Percentiles rank a stretch among this genome's conserved stretches.
These are phyloP conservation scores for Vollenhovia emeryi DNA, from an alignment of 1,140 invertebrate genomes.

Conservation along the genomic window DNA sequence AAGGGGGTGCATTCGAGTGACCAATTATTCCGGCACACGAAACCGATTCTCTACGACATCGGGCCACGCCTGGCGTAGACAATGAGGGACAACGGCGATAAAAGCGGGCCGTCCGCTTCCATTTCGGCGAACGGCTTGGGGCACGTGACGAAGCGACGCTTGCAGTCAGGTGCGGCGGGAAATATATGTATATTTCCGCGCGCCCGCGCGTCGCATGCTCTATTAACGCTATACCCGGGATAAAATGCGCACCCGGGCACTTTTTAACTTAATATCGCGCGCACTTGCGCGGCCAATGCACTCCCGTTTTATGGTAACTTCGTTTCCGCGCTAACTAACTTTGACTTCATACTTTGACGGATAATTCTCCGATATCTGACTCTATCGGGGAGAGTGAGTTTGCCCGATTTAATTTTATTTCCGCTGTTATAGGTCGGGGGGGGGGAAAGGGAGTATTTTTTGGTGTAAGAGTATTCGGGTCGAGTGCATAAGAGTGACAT, in stretches of 20 bases:
- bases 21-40: constrained; percentile 71
- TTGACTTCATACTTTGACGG: constrained; percentile 23
- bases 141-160: constrained; percentile 22
- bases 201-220: not conserved
- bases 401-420: not conserved
- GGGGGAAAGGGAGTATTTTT: not conserved
- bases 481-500: not conserved
- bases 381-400: not conserved
- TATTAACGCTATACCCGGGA: constrained; percentile 10
- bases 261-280: constrained; percentile 48
- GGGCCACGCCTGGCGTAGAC: constrained; percentile 21
- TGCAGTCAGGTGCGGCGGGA: not conserved
- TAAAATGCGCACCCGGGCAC: constrained; percentile 25
- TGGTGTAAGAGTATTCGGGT: not conserved
- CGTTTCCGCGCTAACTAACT: constrained; percentile 15
- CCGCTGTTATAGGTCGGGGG: not conserved
- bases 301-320: constrained; percentile 43
- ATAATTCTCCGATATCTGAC: constrained; percentile 3
- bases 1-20: constrained; percentile 55
- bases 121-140: not conserved
- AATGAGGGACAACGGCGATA: constrained; percentile 32
- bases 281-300: constrained; percentile 19
- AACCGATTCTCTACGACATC: constrained; percentile 38
- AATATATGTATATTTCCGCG: not conserved
- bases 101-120: not conserved